Evolutionary conservation across 2,113 vertebrate species (phyloP).

Genomic region (Acanthochromis polyacanthus): DNA sequence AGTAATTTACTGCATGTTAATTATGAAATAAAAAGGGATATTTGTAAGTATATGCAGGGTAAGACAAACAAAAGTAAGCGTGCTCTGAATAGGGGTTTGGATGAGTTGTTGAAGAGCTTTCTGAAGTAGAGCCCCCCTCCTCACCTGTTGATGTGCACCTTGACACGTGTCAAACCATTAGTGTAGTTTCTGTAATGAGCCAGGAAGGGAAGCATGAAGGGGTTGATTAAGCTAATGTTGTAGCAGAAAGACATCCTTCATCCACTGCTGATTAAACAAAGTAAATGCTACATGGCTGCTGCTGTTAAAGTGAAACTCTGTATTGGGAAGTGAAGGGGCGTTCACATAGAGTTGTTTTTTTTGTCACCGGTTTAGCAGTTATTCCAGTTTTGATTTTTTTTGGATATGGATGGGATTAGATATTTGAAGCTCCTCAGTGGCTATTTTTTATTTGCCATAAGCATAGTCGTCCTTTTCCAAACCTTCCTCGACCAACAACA

Average conservation of each 20-base stretch:
- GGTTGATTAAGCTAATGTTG: constrained; percentile 53
- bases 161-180: constrained; percentile 19
- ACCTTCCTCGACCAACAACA: no score
- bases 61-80: neutral
- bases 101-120: neutral
- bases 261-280: constrained; percentile 50
- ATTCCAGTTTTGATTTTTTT: no score
- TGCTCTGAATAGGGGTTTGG: neutral
- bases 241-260: constrained; percentile 44
- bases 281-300: constrained; percentile 28
- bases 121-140: constrained; percentile 10
- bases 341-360: no score
- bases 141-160: constrained; percentile 33
- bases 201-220: constrained; percentile 53
- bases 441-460: no score
- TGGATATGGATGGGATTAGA: no score
- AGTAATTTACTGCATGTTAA: neutral
- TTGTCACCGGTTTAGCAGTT: no score
- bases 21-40: neutral
- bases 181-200: constrained; percentile 46
- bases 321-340: no score
- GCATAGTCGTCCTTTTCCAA: no score
- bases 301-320: constrained; percentile 4
- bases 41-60: neutral
- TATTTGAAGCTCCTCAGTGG: no score